Percentiles rank a stretch among this genome's conserved stretches.
Conservation (phyloP, 1,140 invertebrate genomes). For the Drosophila parabipectinata region DNA sequence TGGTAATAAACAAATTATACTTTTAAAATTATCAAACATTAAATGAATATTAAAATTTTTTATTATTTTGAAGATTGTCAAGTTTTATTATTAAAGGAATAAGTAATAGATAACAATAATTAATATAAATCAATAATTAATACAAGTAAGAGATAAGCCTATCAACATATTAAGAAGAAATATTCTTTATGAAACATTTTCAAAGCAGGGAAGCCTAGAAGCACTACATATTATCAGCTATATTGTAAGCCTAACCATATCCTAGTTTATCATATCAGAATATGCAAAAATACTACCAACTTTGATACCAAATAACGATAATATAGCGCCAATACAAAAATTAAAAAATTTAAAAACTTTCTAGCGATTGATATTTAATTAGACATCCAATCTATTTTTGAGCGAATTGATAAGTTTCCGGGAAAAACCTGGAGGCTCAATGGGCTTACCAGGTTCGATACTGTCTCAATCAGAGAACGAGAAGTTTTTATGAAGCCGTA, state of each 20-base stretch:
- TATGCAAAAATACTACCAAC: neutral
- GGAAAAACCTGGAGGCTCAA: conserved; percentile 1
- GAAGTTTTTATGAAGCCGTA: conserved; percentile 8
- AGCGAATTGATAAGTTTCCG: conserved; percentile 19
- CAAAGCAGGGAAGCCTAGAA: neutral
- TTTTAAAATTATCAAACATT: too few relatives aligned
- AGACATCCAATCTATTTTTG: conserved; percentile 23
- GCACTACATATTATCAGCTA: neutral
- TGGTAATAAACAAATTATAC: too few relatives aligned
- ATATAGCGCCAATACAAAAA: neutral
- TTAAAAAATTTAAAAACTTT: neutral
- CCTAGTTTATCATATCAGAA: neutral
- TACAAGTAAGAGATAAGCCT: too few relatives aligned
- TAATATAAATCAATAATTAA: too few relatives aligned
- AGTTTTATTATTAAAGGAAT: too few relatives aligned
- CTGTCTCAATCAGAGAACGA: neutral
- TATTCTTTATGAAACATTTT: too few relatives aligned
- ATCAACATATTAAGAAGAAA: too few relatives aligned
- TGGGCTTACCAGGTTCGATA: conserved; percentile 2
- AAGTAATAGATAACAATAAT: too few relatives aligned
- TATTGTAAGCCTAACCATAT: neutral
- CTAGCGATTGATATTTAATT: conserved; percentile 8
- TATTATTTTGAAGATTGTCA: too few relatives aligned
- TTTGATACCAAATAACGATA: neutral
- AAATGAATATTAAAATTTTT: too few relatives aligned